These are phyloP conservation scores for Amphipoea lucens DNA, from an alignment of 2,888 invertebrate genomes.

Conservation along the genomic window DNA sequence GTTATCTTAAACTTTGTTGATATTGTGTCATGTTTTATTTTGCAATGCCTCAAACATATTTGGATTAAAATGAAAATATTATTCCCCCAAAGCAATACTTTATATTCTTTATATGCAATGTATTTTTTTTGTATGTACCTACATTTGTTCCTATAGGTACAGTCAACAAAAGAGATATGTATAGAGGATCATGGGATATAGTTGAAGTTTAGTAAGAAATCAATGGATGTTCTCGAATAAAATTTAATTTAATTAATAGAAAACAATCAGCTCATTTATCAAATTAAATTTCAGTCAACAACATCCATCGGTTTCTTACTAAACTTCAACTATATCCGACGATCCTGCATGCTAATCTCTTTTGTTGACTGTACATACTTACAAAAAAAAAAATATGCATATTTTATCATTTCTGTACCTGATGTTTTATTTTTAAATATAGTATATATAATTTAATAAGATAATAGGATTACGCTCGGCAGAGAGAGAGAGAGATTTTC, in stretches of 20 bases:
- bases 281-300: too few species aligned
- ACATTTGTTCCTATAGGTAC: neutral
- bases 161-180: too few species aligned
- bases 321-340: too few species aligned
- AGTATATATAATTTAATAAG: neutral
- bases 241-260: too few species aligned
- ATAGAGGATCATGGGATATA: too few species aligned
- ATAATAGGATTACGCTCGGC: too few species aligned
- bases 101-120: neutral
- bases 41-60: neutral
- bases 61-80: neutral
- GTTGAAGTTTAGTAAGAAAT: too few species aligned
- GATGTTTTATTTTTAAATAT: neutral
- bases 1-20: slow-evolving; percentile 22
- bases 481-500: neutral
- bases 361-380: too few species aligned
- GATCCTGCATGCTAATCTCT: too few species aligned
- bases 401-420: neutral
- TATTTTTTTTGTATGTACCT: neutral
- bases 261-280: too few species aligned
- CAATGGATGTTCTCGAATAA: too few species aligned
- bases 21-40: neutral
- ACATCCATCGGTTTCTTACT: too few species aligned
- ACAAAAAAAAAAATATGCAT: neutral
- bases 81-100: neutral